Evolutionary conservation across 2,888 invertebrate genomes (phyloP), one percentile per base, ranked within the genome.

Genomic region (Chrysolina haemoptera): DNA sequence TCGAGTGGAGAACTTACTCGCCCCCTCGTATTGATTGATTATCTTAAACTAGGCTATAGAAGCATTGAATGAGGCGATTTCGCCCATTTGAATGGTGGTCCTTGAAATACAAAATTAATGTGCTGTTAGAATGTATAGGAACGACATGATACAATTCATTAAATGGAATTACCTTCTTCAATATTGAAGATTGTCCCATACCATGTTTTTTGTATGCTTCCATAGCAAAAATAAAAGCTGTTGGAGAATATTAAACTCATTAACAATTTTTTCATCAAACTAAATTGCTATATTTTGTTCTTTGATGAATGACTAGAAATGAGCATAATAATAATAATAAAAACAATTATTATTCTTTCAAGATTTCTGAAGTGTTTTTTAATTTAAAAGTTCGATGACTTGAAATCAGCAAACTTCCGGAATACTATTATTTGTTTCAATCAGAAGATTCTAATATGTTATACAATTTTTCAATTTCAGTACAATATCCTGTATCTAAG

Each of bases 1-100:
- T 64, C 74, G 71, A 68, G 68, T n/a, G 53, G 62, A 22, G 59
- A 71, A 43, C 12, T 35, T 41, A 46, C 40, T 22, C 48, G 12
- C 70, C 82, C 80, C 77, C 78, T 81, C 79, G 80, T 79, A 77
- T 78, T 79, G 80, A 81, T 81, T 79, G 80, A 82, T 79, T 82
- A 79, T 76, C 62, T 81, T 81, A 78, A 74, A 78, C 80, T 81
- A 80, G 78, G 77, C 78, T 77, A 80, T 79, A 78, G 78, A 83
- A 83, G 83, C 83, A 79, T 80, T 76, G 71, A 79, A 35, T 8
- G 35, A 66, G 73, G 77, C 75, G 69, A 59, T 27, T 76, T 50
- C 8, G 46, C 46, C 46, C 8, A 20, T 35, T 9, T 22, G 50
- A 66, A 16, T 35, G 35, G 27, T 22, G 43, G 67, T 27, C 53